phyloP scores from a whole-genome alignment of 1,140 invertebrate species.

The Bombus vancouverensis region DNA sequence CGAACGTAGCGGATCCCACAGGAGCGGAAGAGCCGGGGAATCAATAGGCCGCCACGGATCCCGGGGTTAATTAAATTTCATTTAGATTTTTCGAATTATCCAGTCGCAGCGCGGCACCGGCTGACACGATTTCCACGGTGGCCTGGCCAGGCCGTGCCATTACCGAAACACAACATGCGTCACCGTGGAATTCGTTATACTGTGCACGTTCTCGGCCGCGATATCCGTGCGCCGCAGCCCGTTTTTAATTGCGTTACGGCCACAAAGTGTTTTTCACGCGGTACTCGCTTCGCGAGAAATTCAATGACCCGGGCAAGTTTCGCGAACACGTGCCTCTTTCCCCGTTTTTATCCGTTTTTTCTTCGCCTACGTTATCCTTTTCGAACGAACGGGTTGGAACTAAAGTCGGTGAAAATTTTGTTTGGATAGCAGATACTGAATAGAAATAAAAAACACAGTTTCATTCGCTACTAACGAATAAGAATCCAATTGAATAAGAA shows the following conservation, averaged over 20 bases:
- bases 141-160: slow-evolving; percentile 13
- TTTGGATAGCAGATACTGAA: background rate
- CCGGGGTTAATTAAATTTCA: slow-evolving; percentile 65
- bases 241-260: slow-evolving; percentile 46
- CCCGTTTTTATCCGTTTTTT: background rate
- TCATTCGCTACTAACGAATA: background rate
- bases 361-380: background rate
- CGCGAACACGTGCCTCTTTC: background rate
- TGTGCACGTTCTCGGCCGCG: slow-evolving; percentile 29
- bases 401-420: background rate
- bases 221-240: slow-evolving; percentile 2
- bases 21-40: slow-evolving; percentile 32
- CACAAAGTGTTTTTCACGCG: slow-evolving; percentile 41
- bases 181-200: slow-evolving; percentile 48
- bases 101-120: slow-evolving; percentile 27
- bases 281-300: slow-evolving; percentile 16
- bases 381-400: background rate
- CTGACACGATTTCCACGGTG: slow-evolving; percentile 61
- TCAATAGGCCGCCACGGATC: slow-evolving; percentile 56
- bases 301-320: slow-evolving; percentile 20
- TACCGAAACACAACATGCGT: slow-evolving; percentile 50
- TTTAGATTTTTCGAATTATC: slow-evolving; percentile 65
- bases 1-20: slow-evolving; percentile 12
- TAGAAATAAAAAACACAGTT: background rate
- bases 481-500: no score